Conservation (phyloP, 2,113 vertebrate genomes). For the Campylomormyrus numenius region DNA sequence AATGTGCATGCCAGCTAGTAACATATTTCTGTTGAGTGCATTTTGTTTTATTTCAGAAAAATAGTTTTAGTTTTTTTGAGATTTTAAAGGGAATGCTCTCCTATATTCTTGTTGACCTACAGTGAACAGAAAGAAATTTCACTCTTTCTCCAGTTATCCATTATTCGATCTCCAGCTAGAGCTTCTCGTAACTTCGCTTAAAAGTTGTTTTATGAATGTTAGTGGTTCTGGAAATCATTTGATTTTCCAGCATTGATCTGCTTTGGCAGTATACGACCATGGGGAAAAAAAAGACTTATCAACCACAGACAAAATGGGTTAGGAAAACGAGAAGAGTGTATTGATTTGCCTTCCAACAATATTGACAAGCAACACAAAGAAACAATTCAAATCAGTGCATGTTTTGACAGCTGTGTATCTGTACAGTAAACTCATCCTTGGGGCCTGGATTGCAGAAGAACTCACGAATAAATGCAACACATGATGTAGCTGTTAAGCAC, state of each 20-base stretch:
- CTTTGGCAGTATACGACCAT: not conserved
- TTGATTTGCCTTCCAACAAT: not conserved
- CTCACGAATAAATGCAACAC: not conserved
- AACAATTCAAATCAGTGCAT: not conserved
- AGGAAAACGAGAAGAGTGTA: not conserved
- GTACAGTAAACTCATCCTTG: too few species aligned
- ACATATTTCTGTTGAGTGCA: not conserved
- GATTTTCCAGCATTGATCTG: not conserved
- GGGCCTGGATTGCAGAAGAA: not conserved
- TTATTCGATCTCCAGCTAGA: not conserved
- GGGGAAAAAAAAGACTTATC: not conserved
- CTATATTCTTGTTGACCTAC: not conserved
- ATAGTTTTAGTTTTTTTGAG: not conserved
- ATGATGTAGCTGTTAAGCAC: not conserved
- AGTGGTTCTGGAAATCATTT: not conserved
- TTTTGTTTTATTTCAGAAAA: not conserved
- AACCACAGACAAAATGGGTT: not conserved
- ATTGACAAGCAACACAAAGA: not conserved
- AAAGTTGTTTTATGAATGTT: not conserved
- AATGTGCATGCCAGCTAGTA: not conserved
- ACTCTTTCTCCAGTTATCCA: not conserved
- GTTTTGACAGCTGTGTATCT: not conserved
- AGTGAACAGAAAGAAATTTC: not conserved
- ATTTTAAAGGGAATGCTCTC: not conserved
- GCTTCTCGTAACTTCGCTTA: not conserved